Base-by-base conservation (phyloP, 1,140 invertebrate species). In the Eciton burchellii region DNA sequence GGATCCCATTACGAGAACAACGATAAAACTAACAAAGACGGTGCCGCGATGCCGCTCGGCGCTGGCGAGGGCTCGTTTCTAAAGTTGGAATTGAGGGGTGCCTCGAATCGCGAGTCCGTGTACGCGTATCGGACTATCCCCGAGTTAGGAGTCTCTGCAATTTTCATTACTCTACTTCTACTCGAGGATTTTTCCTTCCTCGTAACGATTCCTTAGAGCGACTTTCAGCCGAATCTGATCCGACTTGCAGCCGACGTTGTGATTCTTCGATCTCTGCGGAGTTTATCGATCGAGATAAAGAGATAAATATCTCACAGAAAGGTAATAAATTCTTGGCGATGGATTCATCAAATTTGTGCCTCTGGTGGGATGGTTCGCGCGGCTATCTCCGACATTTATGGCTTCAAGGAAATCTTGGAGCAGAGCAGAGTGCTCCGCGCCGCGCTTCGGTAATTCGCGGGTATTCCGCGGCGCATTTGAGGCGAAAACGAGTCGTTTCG, bases 21-120 rank as follows among this genome's bases (percentile, higher is more conserved):
- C 89, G 90, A 90, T 92, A 92, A 92, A 92, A 92, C 89, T 92
- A 91, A 91, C 87, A 91, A 90, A 91, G 90, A 91, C 86, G 84
- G 87, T 88, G 85, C 59, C 82, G 72, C 76, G 72, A 89, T 54
- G 79, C 66, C 52, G 72, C 82, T 79, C 63, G 12, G 74, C 66
- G 45, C 68, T 60, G 35, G 56, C 82, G 59, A 68, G 70, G 83
- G 52, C 83, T 84, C 60, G 86, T 87, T 88, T 79, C 72, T 74
- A 59, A 87, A 88, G 85, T 88, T 87, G 45, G 65, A 87, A 88
- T 88, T 82, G 85, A 88, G 83, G 83, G 83, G 85, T 87, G 68
- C 60, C 85, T 79, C 77, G 59, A 41, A 21, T 65, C n/a, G 62
- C 56, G 56, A 26, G 70, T 35, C 14, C 76, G 59, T 43, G 43